Evolutionary conservation across 2,797 vertebrate species (phyloP), one percentile per base, ranked within the genome.

Genomic region (Phaenicophaeus curvirostris): DNA sequence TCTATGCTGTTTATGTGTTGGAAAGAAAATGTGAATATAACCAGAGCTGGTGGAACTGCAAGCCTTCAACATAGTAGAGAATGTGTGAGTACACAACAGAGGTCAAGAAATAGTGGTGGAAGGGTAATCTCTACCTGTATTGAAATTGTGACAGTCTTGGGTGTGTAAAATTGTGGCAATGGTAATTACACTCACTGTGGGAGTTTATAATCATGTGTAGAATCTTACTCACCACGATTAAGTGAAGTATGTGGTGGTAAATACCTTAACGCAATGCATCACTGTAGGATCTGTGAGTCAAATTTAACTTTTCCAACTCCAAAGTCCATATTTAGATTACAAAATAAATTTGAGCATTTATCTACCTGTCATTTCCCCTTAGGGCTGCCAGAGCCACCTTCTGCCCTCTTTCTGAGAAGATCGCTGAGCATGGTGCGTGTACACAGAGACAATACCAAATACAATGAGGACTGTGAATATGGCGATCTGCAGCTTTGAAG

Each of bases 381-480:
- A 25, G 13, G 19, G 37, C 12, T 72, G 21, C 27, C n/a, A 54
- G 18, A 33, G 54, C 23, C 18, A 35, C 15, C 31, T 59, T 80
- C 65, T 91, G 57, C 61, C 25, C 10, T 44, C 14, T 79, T 76
- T 79, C 46, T 73, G 48, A 74, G 53, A 46, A 75, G 31, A 69
- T 15, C 35, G 62, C n/a, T 69, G 39, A 77, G 48, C 39, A 53
- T 0, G 0, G 0, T 33, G 28, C 3, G 4, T 20, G 10, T 28
- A 30, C 1, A 3, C 28, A 72, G 54, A 74, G 15, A 58, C 27
- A 68, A 11, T 30, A 35, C 13, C 50, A 62, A 55, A 27, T 71
- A 28, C 21, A 31, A 27, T 9, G 37, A 65, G 39, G 33, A 20
- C 37, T 61, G 30, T 30, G 33, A 9, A 57, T 46, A 48, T 37